These are phyloP conservation scores for Tetragonula clypearis DNA, from an alignment of 1,140 invertebrate species.

Conservation along the genomic window DNA sequence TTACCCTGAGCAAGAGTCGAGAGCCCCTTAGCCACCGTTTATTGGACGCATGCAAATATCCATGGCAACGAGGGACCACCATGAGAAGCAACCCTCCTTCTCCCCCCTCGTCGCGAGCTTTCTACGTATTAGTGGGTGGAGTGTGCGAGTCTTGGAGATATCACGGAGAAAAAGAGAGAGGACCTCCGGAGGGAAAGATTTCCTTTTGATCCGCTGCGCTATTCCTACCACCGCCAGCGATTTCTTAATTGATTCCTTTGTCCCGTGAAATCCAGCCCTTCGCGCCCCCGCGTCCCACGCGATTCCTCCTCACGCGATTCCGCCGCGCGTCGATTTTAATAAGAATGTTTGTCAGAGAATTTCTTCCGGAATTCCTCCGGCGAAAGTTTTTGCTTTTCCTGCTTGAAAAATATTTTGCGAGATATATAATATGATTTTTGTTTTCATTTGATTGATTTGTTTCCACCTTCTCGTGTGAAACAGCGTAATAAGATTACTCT, in stretches of 20 bases:
- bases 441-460: no score
- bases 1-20: slow-evolving; percentile 79
- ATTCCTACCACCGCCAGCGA: slow-evolving; percentile 43
- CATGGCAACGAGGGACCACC: slow-evolving; percentile 78
- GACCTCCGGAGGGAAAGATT: slow-evolving; percentile 36
- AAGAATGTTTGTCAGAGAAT: not conserved
- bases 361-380: not conserved
- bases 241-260: slow-evolving; percentile 65
- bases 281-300: no score
- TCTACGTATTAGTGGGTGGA: slow-evolving; percentile 40
- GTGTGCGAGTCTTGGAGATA: slow-evolving; percentile 26
- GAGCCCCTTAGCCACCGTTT: slow-evolving; percentile 82
- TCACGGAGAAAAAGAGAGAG: not conserved
- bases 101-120: slow-evolving; percentile 28
- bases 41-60: slow-evolving; percentile 83
- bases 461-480: not conserved
- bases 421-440: no score
- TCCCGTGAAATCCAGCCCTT: not conserved
- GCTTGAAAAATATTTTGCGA: no score
- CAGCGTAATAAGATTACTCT: not conserved
- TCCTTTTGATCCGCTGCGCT: slow-evolving; percentile 60
- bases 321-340: not conserved
- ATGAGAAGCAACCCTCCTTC: slow-evolving; percentile 49
- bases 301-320: not conserved
- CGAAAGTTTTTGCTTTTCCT: no score